These are phyloP conservation scores for Picathartes gymnocephalus DNA, from an alignment of 2,113 vertebrate genomes.

Conservation along the genomic window DNA sequence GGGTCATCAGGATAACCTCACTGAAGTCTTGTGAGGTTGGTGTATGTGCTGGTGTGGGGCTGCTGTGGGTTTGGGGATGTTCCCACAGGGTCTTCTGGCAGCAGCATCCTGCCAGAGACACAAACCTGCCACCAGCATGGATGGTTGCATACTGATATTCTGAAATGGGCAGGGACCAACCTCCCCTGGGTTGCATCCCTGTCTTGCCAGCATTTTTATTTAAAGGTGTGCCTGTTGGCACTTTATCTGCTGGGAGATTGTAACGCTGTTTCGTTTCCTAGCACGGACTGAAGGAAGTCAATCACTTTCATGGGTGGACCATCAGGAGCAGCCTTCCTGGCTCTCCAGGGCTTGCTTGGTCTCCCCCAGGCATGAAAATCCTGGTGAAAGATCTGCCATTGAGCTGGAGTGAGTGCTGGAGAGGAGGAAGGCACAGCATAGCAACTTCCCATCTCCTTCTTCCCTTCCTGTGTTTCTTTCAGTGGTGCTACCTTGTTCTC, in stretches of 20 bases:
- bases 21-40: background rate
- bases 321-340: background rate
- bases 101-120: background rate
- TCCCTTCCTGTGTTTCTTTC: background rate
- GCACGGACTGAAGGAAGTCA: background rate
- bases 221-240: background rate
- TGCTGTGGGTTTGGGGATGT: background rate
- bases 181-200: fast-evolving
- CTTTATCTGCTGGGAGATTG: background rate
- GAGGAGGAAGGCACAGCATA: background rate
- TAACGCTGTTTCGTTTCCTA: background rate
- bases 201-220: background rate
- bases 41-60: background rate
- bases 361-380: fast-evolving
- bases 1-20: background rate
- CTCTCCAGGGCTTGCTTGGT: background rate
- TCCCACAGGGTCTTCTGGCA: background rate
- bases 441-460: background rate
- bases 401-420: background rate
- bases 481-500: background rate
- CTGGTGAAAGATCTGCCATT: background rate
- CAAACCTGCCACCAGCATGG: too few species aligned
- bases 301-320: background rate
- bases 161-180: background rate
- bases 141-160: background rate